phyloP scores from a whole-genome alignment of 2,113 vertebrate species.

The Clarias batrachus region DNA sequence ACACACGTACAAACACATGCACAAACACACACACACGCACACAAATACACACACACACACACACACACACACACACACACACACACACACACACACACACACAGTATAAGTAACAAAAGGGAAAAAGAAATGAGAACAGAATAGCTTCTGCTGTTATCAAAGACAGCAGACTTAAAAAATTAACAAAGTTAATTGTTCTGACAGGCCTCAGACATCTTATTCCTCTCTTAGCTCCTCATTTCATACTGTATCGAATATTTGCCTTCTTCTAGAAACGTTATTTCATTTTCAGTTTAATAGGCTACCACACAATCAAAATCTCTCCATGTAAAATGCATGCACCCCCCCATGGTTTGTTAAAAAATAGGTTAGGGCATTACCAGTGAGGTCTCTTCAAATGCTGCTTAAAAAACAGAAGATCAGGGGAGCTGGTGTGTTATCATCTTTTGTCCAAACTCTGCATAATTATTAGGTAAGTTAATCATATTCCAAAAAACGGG shows the following conservation, averaged over 20 bases:
- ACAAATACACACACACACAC: too few species aligned
- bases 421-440: conserved; percentile 64
- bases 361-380: conserved; percentile 66
- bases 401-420: conserved; percentile 56
- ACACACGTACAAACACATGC: too few species aligned
- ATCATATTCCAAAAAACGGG: conserved; percentile 63
- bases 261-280: conserved; percentile 45
- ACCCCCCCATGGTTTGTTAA: conserved; percentile 66
- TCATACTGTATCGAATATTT: neutral
- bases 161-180: neutral
- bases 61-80: too few species aligned
- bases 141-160: neutral
- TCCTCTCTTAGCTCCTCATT: neutral
- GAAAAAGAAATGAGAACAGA: neutral
- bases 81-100: too few species aligned
- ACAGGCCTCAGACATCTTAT: neutral
- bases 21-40: too few species aligned
- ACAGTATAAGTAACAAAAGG: neutral
- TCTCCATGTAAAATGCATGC: conserved; percentile 69
- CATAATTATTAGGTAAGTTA: conserved; percentile 58
- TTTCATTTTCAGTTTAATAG: conserved; percentile 62
- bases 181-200: neutral
- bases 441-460: conserved; percentile 53
- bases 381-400: conserved; percentile 47
- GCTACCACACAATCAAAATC: conserved; percentile 62